Base-by-base conservation (phyloP, 1,140 invertebrate genomes). In the Drosophila santomea region DNA sequence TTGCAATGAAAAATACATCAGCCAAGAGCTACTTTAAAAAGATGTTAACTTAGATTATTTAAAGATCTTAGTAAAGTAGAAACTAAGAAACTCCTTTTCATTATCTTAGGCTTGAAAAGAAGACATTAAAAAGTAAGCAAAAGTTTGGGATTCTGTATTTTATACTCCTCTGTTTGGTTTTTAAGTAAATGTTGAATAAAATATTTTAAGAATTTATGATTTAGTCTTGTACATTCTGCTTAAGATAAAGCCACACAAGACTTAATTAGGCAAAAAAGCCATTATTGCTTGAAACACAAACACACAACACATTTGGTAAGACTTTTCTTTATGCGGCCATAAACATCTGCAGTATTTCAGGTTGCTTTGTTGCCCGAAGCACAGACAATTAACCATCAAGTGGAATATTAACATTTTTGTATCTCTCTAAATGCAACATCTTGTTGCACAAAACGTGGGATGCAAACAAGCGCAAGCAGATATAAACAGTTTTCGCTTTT, bases 401-500 rank as follows among this genome's bases (percentile, higher is more conserved):
- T 55, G 69, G 50, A 73, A 55, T 74, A 74, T 74, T 62, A 23
- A 57, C 45, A 58, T 59, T 66, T 48, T 44, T 35, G 43, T 47
- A 48, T 57, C 51, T 25, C 52, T 32, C 36, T 25, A 60, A 69
- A 75, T 78, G 78, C 78, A 80, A 78, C 60, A 78, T 73, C 68
- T 78, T 54, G 39, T 66, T 58, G 68, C 64, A 78, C 77, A 85
- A 58, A 67, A 61, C 55, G 47, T 71, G 68, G 51, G 2, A 32
- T 20, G 52, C 59, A 41, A 43, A 74, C 55, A 48, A 71, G 35
- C 47, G 28, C 47, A 56, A 38, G 51, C 64, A 39, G 64, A 69
- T 59, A 71, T 58, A 76, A 57, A 68, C 74, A 67, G 58, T 88
- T 82, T 80, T 82, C 71, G 66, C 75, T 79, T 79, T 86, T 83